These are phyloP conservation scores for Siphamia tubifer DNA, from an alignment of 2,113 vertebrate species.

Conservation along the genomic window DNA sequence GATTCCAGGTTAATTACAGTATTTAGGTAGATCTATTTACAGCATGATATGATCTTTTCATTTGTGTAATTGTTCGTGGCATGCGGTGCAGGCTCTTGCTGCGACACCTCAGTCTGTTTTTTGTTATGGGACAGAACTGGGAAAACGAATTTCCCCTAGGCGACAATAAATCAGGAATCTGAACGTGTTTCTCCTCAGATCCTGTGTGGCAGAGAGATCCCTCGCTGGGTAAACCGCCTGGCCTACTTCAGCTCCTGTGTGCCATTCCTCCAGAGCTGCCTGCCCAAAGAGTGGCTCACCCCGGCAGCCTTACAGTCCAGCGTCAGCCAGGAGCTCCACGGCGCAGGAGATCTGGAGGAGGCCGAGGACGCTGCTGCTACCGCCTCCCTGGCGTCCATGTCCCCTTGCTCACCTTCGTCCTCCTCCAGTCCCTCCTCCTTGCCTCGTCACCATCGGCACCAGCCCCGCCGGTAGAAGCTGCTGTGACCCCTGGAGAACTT, in stretches of 20 bases:
- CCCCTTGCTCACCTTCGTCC: slow-evolving; percentile 52
- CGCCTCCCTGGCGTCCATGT: slow-evolving; percentile 77
- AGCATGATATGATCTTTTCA: no score
- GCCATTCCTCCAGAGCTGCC: slow-evolving; percentile 97
- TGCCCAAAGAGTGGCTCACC: slow-evolving; percentile 98
- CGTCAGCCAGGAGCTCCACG: slow-evolving; percentile 95
- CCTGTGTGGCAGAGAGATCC: slow-evolving; percentile 96
- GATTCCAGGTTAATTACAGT: no score
- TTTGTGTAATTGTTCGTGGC: no score
- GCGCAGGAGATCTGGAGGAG: slow-evolving; percentile 87
- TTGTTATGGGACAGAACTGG: no score
- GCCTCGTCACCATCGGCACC: slow-evolving; percentile 86
- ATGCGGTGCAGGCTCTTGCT: no score
- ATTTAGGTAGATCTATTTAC: no score
- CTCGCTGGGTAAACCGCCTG: slow-evolving; percentile 97
- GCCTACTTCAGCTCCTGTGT: slow-evolving; percentile 99
- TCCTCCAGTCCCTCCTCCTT: slow-evolving; percentile 75
- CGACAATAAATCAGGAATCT: no score
- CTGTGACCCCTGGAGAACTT: background rate
- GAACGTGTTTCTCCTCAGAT: slow-evolving; percentile 83
- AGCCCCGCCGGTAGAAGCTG: slow-evolving; percentile 85
- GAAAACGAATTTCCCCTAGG: no score
- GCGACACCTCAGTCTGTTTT: no score
- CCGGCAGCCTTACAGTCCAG: slow-evolving; percentile 97
- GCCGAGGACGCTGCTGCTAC: slow-evolving; percentile 91